Percentiles rank a stretch among this genome's conserved stretches.
These are phyloP conservation scores for Dione vanillae DNA, from an alignment of 2,888 invertebrate species.

Conservation along the genomic window DNA sequence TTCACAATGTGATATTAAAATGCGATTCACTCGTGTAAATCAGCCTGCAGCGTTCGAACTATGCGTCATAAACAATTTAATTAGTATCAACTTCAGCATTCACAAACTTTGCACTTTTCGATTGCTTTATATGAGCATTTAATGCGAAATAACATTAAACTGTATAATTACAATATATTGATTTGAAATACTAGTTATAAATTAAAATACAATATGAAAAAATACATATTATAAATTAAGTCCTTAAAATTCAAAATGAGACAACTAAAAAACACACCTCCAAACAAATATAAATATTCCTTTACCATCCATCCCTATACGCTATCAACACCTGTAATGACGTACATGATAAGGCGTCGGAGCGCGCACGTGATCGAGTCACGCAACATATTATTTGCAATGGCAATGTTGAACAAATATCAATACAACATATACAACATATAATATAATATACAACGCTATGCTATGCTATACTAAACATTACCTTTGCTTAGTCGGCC, in stretches of 20 bases:
- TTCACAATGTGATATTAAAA: conserved; percentile 6
- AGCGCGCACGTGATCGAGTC: conserved; percentile 40
- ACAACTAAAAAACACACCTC: no score
- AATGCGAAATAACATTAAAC: conserved; percentile 15
- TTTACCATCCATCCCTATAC: conserved; percentile 1
- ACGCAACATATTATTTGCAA: conserved; percentile 48
- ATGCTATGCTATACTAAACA: conserved; percentile 28
- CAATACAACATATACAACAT: conserved; percentile 43
- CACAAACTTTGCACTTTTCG: conserved; percentile 38
- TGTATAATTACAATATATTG: no score
- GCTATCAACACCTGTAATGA: conserved; percentile 30
- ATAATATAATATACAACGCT: conserved; percentile 48
- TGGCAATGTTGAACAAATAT: conserved; percentile 51
- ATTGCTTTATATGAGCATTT: conserved; percentile 33
- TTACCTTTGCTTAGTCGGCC: conserved; percentile 57
- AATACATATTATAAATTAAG: no score
- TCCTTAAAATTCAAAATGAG: no score
- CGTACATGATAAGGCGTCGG: conserved; percentile 39
- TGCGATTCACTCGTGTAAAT: conserved; percentile 45
- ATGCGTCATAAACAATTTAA: conserved; percentile 67
- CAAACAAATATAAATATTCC: neutral
- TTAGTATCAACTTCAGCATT: conserved; percentile 56
- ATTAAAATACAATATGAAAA: neutral
- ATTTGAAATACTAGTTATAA: no score
- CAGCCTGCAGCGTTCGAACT: conserved; percentile 55